Conservation (phyloP, 2,113 vertebrate species). For the Psettodes erumei region DNA sequence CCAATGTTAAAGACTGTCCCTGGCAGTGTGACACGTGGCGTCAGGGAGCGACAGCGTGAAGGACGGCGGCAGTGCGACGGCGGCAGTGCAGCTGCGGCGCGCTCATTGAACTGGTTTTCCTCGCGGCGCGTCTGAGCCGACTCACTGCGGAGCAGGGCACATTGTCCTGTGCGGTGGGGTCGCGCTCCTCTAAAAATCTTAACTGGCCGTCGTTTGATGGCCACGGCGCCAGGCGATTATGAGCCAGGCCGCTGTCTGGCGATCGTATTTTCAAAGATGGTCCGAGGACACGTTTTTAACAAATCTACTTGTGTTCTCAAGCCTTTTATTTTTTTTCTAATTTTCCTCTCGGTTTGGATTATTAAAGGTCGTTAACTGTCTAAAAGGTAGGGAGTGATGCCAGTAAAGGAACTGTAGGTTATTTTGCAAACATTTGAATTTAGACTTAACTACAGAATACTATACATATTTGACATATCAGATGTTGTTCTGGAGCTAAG, state of each 20-base stretch:
- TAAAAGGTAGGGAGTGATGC: constrained; percentile 73
- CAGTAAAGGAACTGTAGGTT: constrained; percentile 74
- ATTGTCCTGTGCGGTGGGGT: constrained; percentile 78
- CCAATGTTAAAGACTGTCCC: constrained; percentile 21
- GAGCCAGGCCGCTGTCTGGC: constrained; percentile 44
- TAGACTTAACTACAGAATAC: constrained; percentile 63
- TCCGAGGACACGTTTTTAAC: constrained; percentile 38
- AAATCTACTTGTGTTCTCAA: constrained; percentile 32
- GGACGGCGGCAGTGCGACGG: constrained; percentile 36
- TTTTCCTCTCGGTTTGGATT: constrained; percentile 45
- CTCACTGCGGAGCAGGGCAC: constrained; percentile 73
- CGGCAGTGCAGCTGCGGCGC: constrained; percentile 37
- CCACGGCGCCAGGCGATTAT: constrained; percentile 40
- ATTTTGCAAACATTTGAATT: constrained; percentile 68
- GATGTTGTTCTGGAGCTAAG: constrained; percentile 67
- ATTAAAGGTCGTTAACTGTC: constrained; percentile 70
- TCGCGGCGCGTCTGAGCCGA: constrained; percentile 28
- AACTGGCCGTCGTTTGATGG: constrained; percentile 54
- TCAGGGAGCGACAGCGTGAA: constrained; percentile 8
- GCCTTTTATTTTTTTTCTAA: not conserved
- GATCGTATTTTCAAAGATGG: constrained; percentile 48
- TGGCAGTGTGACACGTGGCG: constrained; percentile 33
- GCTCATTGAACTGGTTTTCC: constrained; percentile 34
- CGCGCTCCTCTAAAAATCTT: constrained; percentile 58
- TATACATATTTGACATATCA: constrained; percentile 69